Conservation (phyloP, 2,113 vertebrate species). For the Cariama cristata region DNA sequence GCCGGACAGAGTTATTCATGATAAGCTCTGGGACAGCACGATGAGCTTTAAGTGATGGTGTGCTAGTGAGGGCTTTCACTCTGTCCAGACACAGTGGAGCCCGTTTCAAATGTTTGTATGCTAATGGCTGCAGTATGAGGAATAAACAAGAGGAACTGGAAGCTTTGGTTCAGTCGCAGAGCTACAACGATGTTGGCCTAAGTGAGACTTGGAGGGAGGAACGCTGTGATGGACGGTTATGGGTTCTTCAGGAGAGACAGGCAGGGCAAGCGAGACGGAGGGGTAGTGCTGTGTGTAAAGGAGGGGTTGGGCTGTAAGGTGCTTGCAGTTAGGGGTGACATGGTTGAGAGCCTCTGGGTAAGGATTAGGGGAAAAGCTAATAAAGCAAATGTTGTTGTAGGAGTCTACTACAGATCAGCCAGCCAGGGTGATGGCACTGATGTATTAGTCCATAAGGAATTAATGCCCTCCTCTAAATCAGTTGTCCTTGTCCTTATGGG, state of each 20-base stretch:
- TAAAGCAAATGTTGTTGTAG: not conserved
- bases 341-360: not conserved
- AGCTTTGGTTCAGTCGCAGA: not conserved
- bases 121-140: fast-evolving
- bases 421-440: not conserved
- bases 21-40: not conserved
- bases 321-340: not conserved
- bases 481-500: not conserved
- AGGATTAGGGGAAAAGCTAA: not conserved
- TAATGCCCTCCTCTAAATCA: fast-evolving
- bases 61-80: not conserved
- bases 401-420: not conserved
- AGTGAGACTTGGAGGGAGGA: not conserved
- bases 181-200: not conserved
- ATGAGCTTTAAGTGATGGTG: not conserved
- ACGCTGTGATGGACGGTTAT: not conserved
- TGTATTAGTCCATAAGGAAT: not conserved
- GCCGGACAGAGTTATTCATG: too few relatives aligned
- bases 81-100: not conserved
- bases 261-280: fast-evolving
- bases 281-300: not conserved
- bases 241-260: not conserved
- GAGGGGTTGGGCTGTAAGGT: not conserved
- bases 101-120: not conserved
- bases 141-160: not conserved